Evolutionary conservation across 2,797 vertebrate species (phyloP).

Genomic region (Alauda arvensis): DNA sequence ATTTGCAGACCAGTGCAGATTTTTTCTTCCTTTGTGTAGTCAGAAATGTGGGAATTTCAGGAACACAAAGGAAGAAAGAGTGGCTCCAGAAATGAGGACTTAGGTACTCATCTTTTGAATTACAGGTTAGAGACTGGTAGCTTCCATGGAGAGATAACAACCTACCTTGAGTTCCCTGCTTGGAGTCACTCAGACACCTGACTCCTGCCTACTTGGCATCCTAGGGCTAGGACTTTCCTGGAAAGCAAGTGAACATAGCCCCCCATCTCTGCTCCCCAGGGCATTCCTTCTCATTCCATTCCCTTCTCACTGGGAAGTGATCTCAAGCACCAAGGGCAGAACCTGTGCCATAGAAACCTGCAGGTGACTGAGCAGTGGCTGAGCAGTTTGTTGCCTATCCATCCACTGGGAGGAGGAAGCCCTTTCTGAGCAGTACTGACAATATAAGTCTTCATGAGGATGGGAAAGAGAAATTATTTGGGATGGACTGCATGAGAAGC

Average conservation of each 20-base stretch:
- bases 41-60: neutral
- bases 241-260: neutral
- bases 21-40: neutral
- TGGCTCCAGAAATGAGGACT: neutral
- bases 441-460: neutral
- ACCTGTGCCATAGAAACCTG: neutral
- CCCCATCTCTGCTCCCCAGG: neutral
- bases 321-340: neutral
- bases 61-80: neutral
- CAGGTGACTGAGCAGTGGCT: neutral
- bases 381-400: neutral
- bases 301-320: neutral
- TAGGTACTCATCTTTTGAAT: neutral
- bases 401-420: neutral
- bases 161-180: neutral
- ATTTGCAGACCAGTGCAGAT: neutral
- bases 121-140: neutral
- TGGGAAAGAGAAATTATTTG: neutral
- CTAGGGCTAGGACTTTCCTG: neutral
- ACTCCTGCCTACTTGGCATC: neutral
- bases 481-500: neutral
- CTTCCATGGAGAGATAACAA: neutral
- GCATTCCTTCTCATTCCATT: rapidly evolving
- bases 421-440: neutral
- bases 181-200: neutral